Evolutionary conservation across 2,888 invertebrate species (phyloP), one percentile per base, ranked within the genome.

Genomic region (Nymphalis c-album): DNA sequence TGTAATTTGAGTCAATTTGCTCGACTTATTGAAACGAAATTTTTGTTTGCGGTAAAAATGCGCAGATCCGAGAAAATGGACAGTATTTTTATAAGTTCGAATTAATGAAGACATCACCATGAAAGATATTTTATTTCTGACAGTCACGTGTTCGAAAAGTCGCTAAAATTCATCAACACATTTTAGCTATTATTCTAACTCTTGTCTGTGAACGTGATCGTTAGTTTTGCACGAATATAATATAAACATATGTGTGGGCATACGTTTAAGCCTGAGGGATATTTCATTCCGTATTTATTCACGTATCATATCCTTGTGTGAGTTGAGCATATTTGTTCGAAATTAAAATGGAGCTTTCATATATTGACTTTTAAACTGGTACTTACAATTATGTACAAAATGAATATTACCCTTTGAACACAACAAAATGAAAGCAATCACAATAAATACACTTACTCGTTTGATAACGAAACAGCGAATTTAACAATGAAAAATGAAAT

Each of bases 1-100:
- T 68, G 40, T 72, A 71, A 68, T 74, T 73, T 63, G 69, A 71
- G 68, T 72, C 71, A 75, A 73, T 72, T 75, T 71, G 67, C 65
- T 69, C 67, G 68, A 66, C 47, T 71, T 73, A 70, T 73, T 71
- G 70, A 63, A 71, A 65, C 60, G 50, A 73, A n/a, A 71, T 68
- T 70, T 62, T 59, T 74, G 60, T 71, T 73, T 71, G 68, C 68
- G 67, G 58, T 64, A 60, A 61, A 65, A 58, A 45, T 61, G 13
- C 10, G 6, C n/a, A 22, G 22, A 60, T 35, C 20, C 47, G 20
- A 63, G 22, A 47, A 46, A 64, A 60, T 4, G 46, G 22, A 50
- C 53, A 26, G 60, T 58, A 22, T 40, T 40, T 40, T 40, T 40
- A 13, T 40, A 13, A 40, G 4, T 40, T 40, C 13, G 40, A 40